Percentiles rank a stretch among this genome's conserved stretches.
Evolutionary conservation across 2,888 invertebrate species (phyloP).

Genomic region (Lathronympha strigana): DNA sequence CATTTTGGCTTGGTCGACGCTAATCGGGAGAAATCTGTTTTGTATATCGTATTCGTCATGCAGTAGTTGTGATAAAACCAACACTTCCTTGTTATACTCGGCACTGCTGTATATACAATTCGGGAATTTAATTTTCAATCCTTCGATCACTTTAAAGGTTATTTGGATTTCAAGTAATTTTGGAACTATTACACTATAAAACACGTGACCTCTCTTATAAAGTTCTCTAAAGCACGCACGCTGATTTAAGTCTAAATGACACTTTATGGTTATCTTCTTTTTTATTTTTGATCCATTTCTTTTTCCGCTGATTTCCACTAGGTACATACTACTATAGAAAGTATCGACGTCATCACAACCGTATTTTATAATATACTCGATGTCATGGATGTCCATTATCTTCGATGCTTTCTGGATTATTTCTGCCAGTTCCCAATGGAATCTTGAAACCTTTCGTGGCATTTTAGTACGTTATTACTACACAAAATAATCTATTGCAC

Average conservation of each 20-base stretch:
- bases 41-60: conserved; percentile 50
- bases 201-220: conserved; percentile 61
- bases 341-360: conserved; percentile 64
- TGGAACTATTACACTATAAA: conserved; percentile 57
- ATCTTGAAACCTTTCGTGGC: conserved; percentile 67
- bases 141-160: conserved; percentile 61
- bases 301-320: conserved; percentile 58
- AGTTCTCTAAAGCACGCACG: conserved; percentile 59
- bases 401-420: conserved; percentile 62
- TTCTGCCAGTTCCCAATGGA: conserved; percentile 58
- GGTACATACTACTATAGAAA: conserved; percentile 58
- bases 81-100: conserved; percentile 61
- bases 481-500: conserved; percentile 44
- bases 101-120: conserved; percentile 61
- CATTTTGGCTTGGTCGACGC: conserved; percentile 58
- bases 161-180: conserved; percentile 60
- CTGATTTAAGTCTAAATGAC: conserved; percentile 59
- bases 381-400: conserved; percentile 52
- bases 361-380: conserved; percentile 54
- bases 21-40: conserved; percentile 58
- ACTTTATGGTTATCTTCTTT: conserved; percentile 58
- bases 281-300: conserved; percentile 60
- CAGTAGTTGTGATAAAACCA: conserved; percentile 52
- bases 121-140: conserved; percentile 67
- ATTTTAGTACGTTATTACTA: conserved; percentile 51